Evolutionary conservation across 2,888 invertebrate genomes (phyloP).

Genomic region (Trypoxylon attenuatum): DNA sequence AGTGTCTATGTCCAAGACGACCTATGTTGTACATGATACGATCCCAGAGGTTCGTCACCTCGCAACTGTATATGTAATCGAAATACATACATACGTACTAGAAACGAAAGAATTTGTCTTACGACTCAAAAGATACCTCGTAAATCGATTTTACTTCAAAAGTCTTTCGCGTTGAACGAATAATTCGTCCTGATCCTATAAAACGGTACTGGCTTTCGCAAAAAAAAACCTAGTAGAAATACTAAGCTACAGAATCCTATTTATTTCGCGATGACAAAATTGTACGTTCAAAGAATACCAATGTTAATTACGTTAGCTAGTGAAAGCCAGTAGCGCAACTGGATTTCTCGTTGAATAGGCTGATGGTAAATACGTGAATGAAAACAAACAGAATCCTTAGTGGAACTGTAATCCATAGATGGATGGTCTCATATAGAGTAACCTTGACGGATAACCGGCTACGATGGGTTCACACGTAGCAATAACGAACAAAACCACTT

Average conservation of each 20-base stretch:
- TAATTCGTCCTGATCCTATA: conserved; percentile 23
- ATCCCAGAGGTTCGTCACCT: conserved; percentile 1
- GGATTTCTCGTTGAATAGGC: not conserved
- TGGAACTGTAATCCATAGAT: not conserved
- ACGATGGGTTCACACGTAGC: conserved; percentile 6
- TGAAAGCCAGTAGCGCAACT: conserved; percentile 12
- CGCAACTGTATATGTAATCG: not conserved
- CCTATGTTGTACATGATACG: not conserved
- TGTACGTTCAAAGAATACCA: not conserved
- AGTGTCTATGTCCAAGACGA: not conserved
- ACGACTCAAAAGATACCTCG: conserved; percentile 1
- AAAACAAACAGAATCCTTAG: conserved; percentile 29
- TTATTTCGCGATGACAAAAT: no score
- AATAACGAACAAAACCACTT: conserved; percentile 40
- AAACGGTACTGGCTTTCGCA: no score
- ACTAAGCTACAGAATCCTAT: no score
- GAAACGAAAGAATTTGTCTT: conserved; percentile 9
- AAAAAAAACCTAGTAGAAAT: no score
- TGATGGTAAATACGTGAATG: conserved; percentile 5
- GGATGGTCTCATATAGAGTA: not conserved
- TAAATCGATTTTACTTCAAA: conserved; percentile 25
- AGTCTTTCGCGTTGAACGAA: conserved; percentile 13
- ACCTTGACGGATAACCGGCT: conserved; percentile 13
- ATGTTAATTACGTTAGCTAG: not conserved
- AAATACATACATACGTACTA: not conserved